phyloP scores from a whole-genome alignment of 1,140 invertebrate genomes.

The Solen grandis region DNA sequence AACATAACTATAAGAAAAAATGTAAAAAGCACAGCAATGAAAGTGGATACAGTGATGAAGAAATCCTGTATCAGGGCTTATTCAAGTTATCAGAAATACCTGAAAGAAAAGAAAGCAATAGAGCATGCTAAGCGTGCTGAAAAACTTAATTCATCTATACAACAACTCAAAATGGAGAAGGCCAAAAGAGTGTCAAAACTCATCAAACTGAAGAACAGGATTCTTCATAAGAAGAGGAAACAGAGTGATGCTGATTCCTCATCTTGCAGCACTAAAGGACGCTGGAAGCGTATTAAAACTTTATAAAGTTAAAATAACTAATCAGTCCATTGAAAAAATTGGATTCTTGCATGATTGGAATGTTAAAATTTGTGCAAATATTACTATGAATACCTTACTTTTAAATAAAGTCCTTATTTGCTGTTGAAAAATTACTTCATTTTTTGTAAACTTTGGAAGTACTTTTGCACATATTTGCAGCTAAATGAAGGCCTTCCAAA shows the following conservation, averaged over 20 bases:
- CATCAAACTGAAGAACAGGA: neutral
- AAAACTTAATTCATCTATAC: neutral
- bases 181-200: neutral
- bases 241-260: neutral
- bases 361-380: neutral
- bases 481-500: neutral
- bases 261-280: neutral
- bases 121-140: neutral
- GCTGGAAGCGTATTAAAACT: neutral
- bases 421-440: neutral
- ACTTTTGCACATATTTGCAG: neutral
- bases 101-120: neutral
- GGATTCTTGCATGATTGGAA: neutral
- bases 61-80: neutral
- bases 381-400: neutral
- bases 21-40: neutral
- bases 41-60: neutral
- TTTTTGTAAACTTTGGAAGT: neutral
- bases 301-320: no score
- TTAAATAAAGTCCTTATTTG: neutral
- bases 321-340: no score
- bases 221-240: neutral
- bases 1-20: neutral
- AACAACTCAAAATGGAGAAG: neutral
- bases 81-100: neutral